Base-by-base conservation (phyloP, 2,888 invertebrate genomes). In the Notodonta ziczac region DNA sequence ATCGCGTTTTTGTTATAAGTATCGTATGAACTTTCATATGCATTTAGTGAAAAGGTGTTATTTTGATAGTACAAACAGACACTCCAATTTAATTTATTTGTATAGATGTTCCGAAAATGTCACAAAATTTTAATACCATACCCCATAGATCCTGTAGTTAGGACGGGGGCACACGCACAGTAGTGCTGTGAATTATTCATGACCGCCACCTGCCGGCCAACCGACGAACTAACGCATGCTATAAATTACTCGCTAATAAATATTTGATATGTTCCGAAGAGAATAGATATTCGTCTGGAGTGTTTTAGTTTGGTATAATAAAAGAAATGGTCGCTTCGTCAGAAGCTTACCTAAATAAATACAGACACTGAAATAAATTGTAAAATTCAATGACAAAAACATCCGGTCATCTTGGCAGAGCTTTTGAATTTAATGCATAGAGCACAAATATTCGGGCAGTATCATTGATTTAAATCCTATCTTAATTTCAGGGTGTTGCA, bases 151-250 rank as follows among this genome's bases (percentile, higher is more conserved):
- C 72, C 63, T 72, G 53, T 68, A 64, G 66, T 72, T 66, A 71
- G 63, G 74, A 65, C 62, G 57, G 61, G 73, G 74, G 73, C 67
- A 72, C 73, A 76, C 75, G 73, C 72, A 75, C 73, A 57, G 63
- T 68, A 64, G 61, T 69, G 58, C 24, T n/a, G 55, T 62, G 84
- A 86, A 88, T 87, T 70, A 88, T 87, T 85, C 86, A 88, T 87
- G 73, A 77, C 70, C 76, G 83, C 86, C 87, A 87, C 87, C 88
- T 88, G 88, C 81, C 78, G 76, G 61, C 76, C 75, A 87, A 87
- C 87, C 81, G 87, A 79, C 85, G 75, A 76, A 85, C 82, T 81
- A 84, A 81, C 85, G 80, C 81, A 82, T 81, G 80, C 64, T 73
- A 73, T 76, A 75, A 76, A 77, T 78, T 74, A 72, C 69, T 68